phyloP scores from a whole-genome alignment of 2,888 invertebrate genomes.

The Dolomedes plantarius region DNA sequence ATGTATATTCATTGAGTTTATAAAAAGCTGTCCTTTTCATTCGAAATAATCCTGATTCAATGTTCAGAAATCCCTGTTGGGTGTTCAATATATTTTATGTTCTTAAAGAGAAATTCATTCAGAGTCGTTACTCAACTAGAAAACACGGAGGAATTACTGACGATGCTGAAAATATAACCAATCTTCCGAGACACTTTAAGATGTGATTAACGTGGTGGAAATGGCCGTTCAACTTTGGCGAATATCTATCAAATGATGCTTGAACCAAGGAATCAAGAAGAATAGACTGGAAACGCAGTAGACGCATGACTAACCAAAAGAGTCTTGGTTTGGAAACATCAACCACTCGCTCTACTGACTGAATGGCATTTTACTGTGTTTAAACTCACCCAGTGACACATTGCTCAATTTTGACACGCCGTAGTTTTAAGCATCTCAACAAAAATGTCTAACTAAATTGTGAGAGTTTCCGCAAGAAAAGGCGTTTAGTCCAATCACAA shows the following conservation, averaged over 20 bases:
- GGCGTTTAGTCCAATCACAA: too few species aligned
- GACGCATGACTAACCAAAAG: conserved; percentile 33
- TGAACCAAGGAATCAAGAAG: conserved; percentile 23
- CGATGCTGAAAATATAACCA: neutral
- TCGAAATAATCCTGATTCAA: too few species aligned
- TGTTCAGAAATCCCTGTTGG: too few species aligned
- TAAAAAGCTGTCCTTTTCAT: too few species aligned
- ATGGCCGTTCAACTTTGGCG: conserved; percentile 42
- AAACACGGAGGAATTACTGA: neutral
- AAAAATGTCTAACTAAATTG: neutral
- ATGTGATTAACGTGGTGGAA: conserved; percentile 3
- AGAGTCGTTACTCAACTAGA: neutral
- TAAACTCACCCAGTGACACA: conserved; percentile 45
- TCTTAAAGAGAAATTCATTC: neutral
- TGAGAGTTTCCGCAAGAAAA: neutral
- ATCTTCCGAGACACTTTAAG: conserved; percentile 2
- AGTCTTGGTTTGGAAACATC: neutral
- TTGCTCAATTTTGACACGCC: conserved; percentile 6
- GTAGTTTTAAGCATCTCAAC: neutral
- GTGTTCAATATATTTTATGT: too few species aligned
- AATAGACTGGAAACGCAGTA: neutral
- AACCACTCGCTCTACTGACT: conserved; percentile 22
- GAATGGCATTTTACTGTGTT: conserved; percentile 35
- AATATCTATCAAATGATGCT: conserved; percentile 49
- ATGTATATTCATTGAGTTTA: too few species aligned